Conservation (phyloP, 2,113 vertebrate genomes). For the Phyllopteryx taeniolatus region DNA sequence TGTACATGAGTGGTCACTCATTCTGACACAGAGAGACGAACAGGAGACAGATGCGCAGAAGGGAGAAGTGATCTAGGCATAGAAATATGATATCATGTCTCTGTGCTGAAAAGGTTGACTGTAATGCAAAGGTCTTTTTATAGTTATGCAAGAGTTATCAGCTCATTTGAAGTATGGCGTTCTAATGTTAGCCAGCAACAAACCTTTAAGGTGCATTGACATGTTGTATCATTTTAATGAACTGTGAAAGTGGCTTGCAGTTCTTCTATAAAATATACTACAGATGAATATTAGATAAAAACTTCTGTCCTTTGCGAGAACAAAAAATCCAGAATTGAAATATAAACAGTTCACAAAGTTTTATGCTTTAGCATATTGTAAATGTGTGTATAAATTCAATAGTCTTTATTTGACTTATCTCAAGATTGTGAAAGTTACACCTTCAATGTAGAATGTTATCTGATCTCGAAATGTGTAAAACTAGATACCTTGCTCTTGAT, state of each 20-base stretch:
- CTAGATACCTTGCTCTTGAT: slow-evolving; percentile 29
- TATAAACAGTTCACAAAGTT: neutral
- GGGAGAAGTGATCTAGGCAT: slow-evolving; percentile 51
- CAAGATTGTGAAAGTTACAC: slow-evolving; percentile 17
- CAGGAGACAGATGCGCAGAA: slow-evolving; percentile 68
- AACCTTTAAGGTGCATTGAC: slow-evolving; percentile 56
- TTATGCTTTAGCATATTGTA: slow-evolving; percentile 8
- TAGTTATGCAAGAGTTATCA: slow-evolving; percentile 58
- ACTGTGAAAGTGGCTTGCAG: slow-evolving; percentile 19
- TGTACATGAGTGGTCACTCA: slow-evolving; percentile 20
- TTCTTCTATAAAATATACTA: slow-evolving; percentile 35
- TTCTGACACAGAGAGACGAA: slow-evolving; percentile 54
- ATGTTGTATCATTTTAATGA: slow-evolving; percentile 70
- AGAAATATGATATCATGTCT: slow-evolving; percentile 70
- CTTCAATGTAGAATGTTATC: slow-evolving; percentile 39
- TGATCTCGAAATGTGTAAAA: slow-evolving; percentile 59
- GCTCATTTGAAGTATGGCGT: slow-evolving; percentile 46
- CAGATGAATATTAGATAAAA: neutral
- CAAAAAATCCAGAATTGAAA: neutral
- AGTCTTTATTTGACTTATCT: neutral
- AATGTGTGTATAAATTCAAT: neutral
- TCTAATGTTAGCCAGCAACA: slow-evolving; percentile 40
- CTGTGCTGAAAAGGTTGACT: slow-evolving; percentile 64
- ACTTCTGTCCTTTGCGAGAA: neutral
- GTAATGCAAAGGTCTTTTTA: slow-evolving; percentile 72